Conservation (phyloP, 1,140 invertebrate genomes). For the Conopomorpha cramerella region DNA sequence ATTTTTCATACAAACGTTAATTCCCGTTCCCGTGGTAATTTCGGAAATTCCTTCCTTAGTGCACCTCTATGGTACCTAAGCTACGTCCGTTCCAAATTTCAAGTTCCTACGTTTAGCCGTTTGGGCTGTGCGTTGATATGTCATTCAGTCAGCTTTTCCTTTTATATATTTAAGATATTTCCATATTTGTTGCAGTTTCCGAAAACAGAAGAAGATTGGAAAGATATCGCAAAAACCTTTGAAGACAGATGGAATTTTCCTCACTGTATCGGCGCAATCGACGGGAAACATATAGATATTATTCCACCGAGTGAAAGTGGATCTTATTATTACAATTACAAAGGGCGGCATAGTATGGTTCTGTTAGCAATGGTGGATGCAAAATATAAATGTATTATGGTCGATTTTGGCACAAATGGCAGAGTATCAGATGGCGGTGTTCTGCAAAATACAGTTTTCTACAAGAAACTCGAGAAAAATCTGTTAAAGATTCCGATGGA, state of each 20-base stretch:
- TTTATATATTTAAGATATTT: too few relatives aligned
- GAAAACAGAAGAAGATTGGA: conserved; percentile 14
- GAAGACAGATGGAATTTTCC: conserved; percentile 25
- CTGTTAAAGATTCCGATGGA: background rate
- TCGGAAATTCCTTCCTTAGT: too few relatives aligned
- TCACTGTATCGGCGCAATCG: conserved; percentile 27
- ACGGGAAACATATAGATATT: conserved; percentile 35
- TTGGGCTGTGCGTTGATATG: too few relatives aligned
- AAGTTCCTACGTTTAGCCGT: too few relatives aligned
- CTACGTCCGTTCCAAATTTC: too few relatives aligned
- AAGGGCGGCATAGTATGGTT: conserved; percentile 31
- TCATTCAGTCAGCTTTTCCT: too few relatives aligned
- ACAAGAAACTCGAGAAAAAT: background rate
- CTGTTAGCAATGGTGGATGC: conserved; percentile 29
- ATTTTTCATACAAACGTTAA: too few relatives aligned
- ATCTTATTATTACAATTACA: conserved; percentile 43
- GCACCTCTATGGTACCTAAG: too few relatives aligned
- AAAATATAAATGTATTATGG: conserved; percentile 20
- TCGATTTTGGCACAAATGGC: conserved; percentile 9
- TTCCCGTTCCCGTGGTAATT: too few relatives aligned
- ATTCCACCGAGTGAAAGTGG: conserved; percentile 20
- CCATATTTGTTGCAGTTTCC: conserved; percentile 16
- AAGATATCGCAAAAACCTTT: conserved; percentile 18
- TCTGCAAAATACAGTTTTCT: conserved; percentile 1
- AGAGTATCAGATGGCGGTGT: conserved; percentile 1